A percentile compares a stretch with the other conserved stretches of the same genome.
phyloP scores from a whole-genome alignment of 23 tunicate species.

The Ciona savignyi region DNA sequence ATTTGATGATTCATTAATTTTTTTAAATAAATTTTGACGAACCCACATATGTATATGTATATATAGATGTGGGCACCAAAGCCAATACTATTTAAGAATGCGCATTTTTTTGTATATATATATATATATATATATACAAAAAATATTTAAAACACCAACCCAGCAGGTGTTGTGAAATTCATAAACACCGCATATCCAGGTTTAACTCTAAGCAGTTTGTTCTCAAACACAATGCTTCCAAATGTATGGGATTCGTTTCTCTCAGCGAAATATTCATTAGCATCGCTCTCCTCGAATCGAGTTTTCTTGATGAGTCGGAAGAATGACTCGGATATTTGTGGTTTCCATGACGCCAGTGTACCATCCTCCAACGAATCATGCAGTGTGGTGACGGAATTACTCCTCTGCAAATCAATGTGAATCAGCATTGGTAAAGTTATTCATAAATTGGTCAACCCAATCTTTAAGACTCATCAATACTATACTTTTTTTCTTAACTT shows the following conservation, averaged over 20 bases:
- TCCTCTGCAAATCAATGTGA: no score
- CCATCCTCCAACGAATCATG: neutral
- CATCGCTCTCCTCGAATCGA: neutral
- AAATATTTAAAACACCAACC: neutral
- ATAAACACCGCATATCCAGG: slow-evolving; percentile 60
- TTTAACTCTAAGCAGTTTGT: slow-evolving; percentile 40
- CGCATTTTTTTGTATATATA: no score
- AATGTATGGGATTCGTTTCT: neutral
- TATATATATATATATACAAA: no score
- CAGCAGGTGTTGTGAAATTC: slow-evolving; percentile 12
- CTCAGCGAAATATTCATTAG: neutral
- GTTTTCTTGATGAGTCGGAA: neutral
- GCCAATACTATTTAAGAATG: no score
- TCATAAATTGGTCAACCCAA: no score
- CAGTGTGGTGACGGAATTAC: neutral
- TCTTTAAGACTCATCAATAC: no score
- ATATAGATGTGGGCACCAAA: no score
- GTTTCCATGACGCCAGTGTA: neutral
- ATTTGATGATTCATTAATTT: no score
- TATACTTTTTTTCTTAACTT: no score
- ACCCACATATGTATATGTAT: no score
- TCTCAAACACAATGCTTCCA: slow-evolving; percentile 39
- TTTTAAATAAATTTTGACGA: no score
- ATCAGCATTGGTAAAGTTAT: no score
- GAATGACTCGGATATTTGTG: neutral